Evolutionary conservation across 2,888 invertebrate species (phyloP), one percentile per base, ranked within the genome.

Genomic region (Ceramica pisi): DNA sequence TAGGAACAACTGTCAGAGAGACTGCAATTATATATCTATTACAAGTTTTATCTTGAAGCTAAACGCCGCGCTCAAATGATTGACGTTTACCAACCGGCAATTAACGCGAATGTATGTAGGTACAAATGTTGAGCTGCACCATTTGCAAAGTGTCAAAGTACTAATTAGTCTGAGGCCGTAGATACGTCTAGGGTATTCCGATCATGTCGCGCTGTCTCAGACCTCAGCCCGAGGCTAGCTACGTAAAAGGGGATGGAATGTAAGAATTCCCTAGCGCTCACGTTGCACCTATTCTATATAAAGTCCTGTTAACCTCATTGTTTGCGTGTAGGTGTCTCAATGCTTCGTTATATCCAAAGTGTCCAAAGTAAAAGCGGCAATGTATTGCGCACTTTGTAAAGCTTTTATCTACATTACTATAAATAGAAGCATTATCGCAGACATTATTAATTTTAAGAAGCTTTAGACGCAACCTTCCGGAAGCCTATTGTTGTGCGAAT

Each of bases 181-280:
- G n/a, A n/a, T n/a, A 60, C 53, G 53, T 77, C 67, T 71, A 35
- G 59, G 62, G 51, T 80, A 82, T 82, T 83, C 75, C 59, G 50
- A 75, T 68, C 85, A 64, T 66, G 83, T 71, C 46, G 50, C 31
- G 69, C 72, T 72, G 83, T 80, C 84, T 80, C 84, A 84, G 82
- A 85, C 84, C 80, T 83, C 77, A 78, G 63, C 77, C 63, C 69
- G 67, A 50, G 69, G 72, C 85, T 86, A 79, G 85, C 84, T 83
- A 84, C 86, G 69, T 85, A 87, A 88, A 90, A 77, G 85, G 82
- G 67, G 73, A 83, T 77, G 83, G 87, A 85, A 89, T 89, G 87
- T 80, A 61, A 75, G 82, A 83, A 83, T 84, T 85, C 82, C 84
- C 78, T 68, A 60, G 73, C 70, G 23, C 69, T 66, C 57, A 68